Evolutionary conservation across 2,888 invertebrate species (phyloP).

Genomic region (Lacanobia wlatinum): DNA sequence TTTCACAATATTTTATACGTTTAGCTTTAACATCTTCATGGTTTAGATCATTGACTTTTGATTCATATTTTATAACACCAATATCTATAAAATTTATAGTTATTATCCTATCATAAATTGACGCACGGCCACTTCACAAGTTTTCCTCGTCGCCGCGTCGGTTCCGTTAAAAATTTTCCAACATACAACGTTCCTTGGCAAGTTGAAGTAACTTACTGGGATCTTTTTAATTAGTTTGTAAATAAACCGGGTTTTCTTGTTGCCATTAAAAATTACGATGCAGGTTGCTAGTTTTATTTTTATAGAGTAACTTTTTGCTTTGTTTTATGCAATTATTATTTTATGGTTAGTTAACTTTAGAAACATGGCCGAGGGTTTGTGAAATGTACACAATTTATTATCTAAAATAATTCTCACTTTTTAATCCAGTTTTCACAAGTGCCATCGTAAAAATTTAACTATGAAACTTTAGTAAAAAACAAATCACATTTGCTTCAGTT

Average conservation of each 20-base stretch:
- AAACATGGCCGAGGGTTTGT: not conserved
- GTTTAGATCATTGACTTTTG: not conserved
- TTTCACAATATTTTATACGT: not conserved
- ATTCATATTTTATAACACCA: conserved; percentile 27
- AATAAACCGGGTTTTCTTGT: conserved; percentile 32
- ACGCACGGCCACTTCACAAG: conserved; percentile 5
- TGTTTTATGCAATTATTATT: conserved; percentile 9
- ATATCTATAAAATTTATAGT: conserved; percentile 1
- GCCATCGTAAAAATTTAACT: too few relatives aligned
- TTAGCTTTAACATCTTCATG: not conserved
- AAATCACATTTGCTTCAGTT: too few relatives aligned
- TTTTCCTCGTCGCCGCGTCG: not conserved
- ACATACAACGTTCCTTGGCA: not conserved
- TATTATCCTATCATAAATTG: conserved; percentile 16
- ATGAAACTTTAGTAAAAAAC: too few relatives aligned
- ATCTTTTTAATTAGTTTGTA: conserved; percentile 58
- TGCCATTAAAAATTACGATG: conserved; percentile 23
- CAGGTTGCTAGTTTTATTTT: not conserved
- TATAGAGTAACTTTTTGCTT: not conserved
- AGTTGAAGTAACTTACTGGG: conserved; percentile 26
- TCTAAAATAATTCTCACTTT: too few relatives aligned
- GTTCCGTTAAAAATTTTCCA: conserved; percentile 6
- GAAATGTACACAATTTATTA: not conserved
- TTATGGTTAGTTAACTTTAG: not conserved
- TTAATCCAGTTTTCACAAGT: too few relatives aligned